These are phyloP conservation scores for Spea bombifrons DNA, from an alignment of 2,113 vertebrate species.

Conservation along the genomic window DNA sequence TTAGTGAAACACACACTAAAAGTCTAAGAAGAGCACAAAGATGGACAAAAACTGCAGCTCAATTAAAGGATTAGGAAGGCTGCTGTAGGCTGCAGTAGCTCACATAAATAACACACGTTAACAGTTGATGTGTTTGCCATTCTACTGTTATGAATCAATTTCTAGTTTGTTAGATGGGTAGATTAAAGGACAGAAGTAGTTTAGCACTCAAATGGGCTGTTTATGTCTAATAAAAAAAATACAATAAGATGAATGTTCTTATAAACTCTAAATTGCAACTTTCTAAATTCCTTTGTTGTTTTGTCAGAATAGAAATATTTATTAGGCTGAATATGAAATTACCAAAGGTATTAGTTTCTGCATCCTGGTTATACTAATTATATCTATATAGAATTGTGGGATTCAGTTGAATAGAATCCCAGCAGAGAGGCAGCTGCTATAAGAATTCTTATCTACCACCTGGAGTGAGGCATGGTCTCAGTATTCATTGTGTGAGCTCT, in stretches of 20 bases:
- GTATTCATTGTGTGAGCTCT: slow-evolving; percentile 12
- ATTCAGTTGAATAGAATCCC: background rate
- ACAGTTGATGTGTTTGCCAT: no score
- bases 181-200: no score
- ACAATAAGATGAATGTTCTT: background rate
- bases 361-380: background rate
- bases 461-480: slow-evolving; percentile 1
- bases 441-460: slow-evolving; percentile 11
- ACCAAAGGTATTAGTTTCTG: no score
- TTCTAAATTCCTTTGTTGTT: background rate
- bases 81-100: no score
- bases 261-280: background rate
- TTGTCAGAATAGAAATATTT: no score
- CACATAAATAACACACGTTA: no score
- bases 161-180: no score
- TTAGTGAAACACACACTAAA: slow-evolving; percentile 46
- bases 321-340: no score
- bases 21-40: background rate
- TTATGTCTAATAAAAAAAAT: background rate
- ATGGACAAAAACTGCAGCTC: background rate
- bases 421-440: slow-evolving; percentile 17
- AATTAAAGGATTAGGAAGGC: background rate
- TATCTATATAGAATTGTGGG: background rate
- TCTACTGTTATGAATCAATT: no score
- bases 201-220: no score